These are phyloP conservation scores for Drosophila nebulosa DNA, from an alignment of 1,140 invertebrate genomes.

Conservation along the genomic window DNA sequence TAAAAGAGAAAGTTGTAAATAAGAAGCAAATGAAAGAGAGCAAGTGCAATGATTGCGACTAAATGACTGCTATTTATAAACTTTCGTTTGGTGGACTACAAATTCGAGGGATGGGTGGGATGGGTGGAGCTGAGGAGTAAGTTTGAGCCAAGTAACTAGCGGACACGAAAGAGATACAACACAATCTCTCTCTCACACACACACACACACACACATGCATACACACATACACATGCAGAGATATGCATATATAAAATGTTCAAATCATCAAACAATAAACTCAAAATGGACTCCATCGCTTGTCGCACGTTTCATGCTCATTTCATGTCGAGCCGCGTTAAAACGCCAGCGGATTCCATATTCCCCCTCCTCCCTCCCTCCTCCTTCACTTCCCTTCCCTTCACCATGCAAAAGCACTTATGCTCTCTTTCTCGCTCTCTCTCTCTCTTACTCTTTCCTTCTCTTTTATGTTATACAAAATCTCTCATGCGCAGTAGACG, in stretches of 20 bases:
- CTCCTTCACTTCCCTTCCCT: no score
- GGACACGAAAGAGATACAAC: constrained; percentile 49
- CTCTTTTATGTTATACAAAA: constrained; percentile 6
- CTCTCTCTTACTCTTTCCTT: constrained; percentile 2
- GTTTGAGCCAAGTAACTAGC: constrained; percentile 56
- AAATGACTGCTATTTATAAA: constrained; percentile 30
- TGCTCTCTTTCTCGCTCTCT: constrained; percentile 7
- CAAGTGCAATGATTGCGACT: constrained; percentile 26
- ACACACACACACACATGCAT: constrained; percentile 9
- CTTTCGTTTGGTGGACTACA: constrained; percentile 9
- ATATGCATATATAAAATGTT: constrained; percentile 75
- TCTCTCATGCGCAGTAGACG: constrained; percentile 37
- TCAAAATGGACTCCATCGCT: constrained; percentile 81
- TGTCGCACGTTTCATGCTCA: constrained; percentile 77
- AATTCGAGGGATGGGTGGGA: background rate
- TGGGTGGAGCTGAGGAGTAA: background rate
- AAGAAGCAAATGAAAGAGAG: background rate
- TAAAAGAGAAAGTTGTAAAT: constrained; percentile 7
- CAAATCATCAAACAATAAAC: constrained; percentile 81
- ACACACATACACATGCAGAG: constrained; percentile 6
- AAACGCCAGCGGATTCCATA: constrained; percentile 48
- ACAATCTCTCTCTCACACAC: constrained; percentile 31
- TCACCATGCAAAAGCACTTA: no score
- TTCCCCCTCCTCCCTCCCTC: constrained; percentile 33
- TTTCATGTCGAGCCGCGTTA: constrained; percentile 78